Percentiles rank a stretch among this genome's conserved stretches.
These are phyloP conservation scores for Drosophila meridionalis DNA, from an alignment of 2,888 invertebrate species.

Conservation along the genomic window DNA sequence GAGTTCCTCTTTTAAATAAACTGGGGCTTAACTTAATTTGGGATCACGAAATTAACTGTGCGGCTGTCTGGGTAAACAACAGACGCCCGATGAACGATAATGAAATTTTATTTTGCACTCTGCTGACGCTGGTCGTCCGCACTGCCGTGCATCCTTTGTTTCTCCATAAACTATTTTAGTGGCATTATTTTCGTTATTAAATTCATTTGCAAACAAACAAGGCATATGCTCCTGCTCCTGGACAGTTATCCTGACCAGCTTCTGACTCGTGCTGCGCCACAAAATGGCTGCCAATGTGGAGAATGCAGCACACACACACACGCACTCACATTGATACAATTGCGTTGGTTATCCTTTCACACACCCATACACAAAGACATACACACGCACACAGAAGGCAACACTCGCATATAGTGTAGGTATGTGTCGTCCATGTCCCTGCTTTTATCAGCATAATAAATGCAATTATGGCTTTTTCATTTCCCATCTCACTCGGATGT, in stretches of 20 bases:
- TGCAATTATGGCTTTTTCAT: constrained; percentile 80
- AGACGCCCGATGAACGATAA: constrained; percentile 60
- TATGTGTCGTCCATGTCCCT: constrained; percentile 55
- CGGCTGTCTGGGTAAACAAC: constrained; percentile 27
- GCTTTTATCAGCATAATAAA: constrained; percentile 82
- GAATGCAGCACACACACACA: constrained; percentile 27
- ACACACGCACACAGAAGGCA: not conserved
- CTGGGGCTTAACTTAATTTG: constrained; percentile 43
- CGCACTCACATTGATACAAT: constrained; percentile 15
- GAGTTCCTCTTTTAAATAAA: constrained; percentile 63
- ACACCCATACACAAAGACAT: constrained; percentile 8
- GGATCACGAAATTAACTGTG: constrained; percentile 48
- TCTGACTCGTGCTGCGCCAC: constrained; percentile 45
- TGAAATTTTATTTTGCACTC: constrained; percentile 59
- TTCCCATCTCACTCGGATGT: constrained; percentile 21
- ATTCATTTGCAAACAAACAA: constrained; percentile 79
- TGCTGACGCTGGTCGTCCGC: constrained; percentile 21
- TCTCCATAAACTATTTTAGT: constrained; percentile 71
- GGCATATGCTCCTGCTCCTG: constrained; percentile 43
- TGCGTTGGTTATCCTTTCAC: constrained; percentile 9
- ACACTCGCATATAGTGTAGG: constrained; percentile 12
- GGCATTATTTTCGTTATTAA: constrained; percentile 79
- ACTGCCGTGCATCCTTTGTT: constrained; percentile 42
- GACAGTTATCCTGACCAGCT: constrained; percentile 21
- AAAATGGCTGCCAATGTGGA: constrained; percentile 66